Percentiles rank a stretch among this genome's conserved stretches.
phyloP scores from a whole-genome alignment of 1,140 invertebrate species.

The Homalodisca vitripennis region DNA sequence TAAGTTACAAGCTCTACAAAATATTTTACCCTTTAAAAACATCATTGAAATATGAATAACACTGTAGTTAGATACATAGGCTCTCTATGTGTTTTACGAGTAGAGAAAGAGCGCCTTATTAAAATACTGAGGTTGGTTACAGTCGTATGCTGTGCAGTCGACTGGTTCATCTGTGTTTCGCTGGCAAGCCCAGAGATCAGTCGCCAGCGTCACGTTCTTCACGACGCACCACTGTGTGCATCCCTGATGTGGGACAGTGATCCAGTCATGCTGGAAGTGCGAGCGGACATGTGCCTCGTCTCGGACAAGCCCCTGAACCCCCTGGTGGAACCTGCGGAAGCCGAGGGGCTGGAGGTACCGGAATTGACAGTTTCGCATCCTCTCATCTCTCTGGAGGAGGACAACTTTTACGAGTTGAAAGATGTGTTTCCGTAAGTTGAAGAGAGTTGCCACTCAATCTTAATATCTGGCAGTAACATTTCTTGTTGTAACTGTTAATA shows the following conservation, averaged over 20 bases:
- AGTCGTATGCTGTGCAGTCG: slow-evolving; percentile 68
- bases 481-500: too few relatives aligned
- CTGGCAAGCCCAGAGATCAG: slow-evolving; percentile 54
- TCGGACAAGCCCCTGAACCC: slow-evolving; percentile 59
- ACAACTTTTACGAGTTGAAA: slow-evolving; percentile 61
- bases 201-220: slow-evolving; percentile 27
- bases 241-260: slow-evolving; percentile 30
- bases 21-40: not conserved
- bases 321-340: slow-evolving; percentile 50
- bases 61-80: not conserved
- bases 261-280: slow-evolving; percentile 60
- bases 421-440: slow-evolving; percentile 75
- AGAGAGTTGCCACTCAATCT: too few relatives aligned
- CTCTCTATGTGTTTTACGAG: not conserved
- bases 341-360: slow-evolving; percentile 57
- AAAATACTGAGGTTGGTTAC: slow-evolving; percentile 46
- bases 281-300: slow-evolving; percentile 62
- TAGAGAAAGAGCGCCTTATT: not conserved
- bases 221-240: slow-evolving; percentile 36
- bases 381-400: slow-evolving; percentile 62
- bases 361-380: slow-evolving; percentile 68
- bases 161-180: slow-evolving; percentile 66
- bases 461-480: too few relatives aligned
- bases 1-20: too few relatives aligned
- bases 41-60: not conserved